These are phyloP conservation scores for Tringa solitaria DNA, from an alignment of 2,113 vertebrate genomes.

Conservation along the genomic window DNA sequence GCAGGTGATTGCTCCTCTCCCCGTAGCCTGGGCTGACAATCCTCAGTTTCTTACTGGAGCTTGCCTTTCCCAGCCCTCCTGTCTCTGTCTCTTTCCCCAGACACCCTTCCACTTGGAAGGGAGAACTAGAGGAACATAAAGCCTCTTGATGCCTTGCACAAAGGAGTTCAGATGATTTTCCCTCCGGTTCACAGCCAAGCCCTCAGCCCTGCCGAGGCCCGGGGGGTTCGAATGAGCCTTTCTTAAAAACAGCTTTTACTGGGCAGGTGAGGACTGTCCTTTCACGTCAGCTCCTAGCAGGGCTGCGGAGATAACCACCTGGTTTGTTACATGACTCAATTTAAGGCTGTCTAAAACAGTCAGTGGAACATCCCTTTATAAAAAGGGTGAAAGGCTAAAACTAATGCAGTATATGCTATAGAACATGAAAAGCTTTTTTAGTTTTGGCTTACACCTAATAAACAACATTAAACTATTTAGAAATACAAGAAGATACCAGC, in stretches of 20 bases:
- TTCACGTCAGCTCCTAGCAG: neutral
- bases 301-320: neutral
- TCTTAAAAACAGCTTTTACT: neutral
- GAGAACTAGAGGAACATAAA: neutral
- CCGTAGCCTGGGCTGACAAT: neutral
- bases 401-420: neutral
- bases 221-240: fast-evolving
- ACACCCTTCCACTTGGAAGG: neutral
- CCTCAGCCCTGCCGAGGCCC: fast-evolving
- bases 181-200: neutral
- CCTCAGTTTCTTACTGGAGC: neutral
- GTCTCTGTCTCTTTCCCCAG: neutral
- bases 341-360: neutral
- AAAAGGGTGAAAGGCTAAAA: neutral
- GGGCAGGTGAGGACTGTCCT: neutral
- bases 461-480: neutral
- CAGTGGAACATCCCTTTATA: neutral
- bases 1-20: neutral
- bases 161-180: neutral
- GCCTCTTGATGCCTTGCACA: neutral
- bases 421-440: neutral
- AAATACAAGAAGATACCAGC: neutral
- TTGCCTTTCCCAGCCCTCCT: neutral
- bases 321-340: neutral
- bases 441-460: neutral